phyloP scores from a whole-genome alignment of 2,113 vertebrate genomes.

The Herpailurus yagouaroundi region DNA sequence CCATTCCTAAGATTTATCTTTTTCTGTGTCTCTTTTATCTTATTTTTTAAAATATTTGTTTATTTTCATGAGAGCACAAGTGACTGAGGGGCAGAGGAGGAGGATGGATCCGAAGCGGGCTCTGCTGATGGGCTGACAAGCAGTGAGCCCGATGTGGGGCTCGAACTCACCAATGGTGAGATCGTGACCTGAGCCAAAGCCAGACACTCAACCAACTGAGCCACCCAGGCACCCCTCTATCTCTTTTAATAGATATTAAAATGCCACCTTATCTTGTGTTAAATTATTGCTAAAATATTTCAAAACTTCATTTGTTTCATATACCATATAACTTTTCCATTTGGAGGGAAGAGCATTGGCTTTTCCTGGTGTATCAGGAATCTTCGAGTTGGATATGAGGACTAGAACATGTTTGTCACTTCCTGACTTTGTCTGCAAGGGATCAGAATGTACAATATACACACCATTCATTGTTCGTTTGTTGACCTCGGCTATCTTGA shows the following conservation, averaged over 20 bases:
- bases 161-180: no score
- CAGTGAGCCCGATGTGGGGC: no score
- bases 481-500: background rate
- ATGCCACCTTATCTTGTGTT: background rate
- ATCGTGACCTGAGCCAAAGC: no score
- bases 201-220: no score
- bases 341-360: background rate
- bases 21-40: background rate
- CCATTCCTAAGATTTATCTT: slow-evolving; percentile 2
- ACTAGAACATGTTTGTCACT: background rate
- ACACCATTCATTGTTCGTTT: background rate
- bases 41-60: no score
- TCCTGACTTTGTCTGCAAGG: background rate
- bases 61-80: no score
- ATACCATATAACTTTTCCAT: background rate
- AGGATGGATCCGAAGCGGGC: no score
- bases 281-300: background rate
- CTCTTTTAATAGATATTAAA: background rate
- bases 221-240: background rate
- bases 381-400: background rate
- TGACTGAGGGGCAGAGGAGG: no score
- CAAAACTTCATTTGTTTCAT: background rate
- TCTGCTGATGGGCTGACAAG: no score
- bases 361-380: background rate
- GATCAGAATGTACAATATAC: accelerated